Evolutionary conservation across 2,888 invertebrate genomes (phyloP).

Genomic region (Junonia oenone): DNA sequence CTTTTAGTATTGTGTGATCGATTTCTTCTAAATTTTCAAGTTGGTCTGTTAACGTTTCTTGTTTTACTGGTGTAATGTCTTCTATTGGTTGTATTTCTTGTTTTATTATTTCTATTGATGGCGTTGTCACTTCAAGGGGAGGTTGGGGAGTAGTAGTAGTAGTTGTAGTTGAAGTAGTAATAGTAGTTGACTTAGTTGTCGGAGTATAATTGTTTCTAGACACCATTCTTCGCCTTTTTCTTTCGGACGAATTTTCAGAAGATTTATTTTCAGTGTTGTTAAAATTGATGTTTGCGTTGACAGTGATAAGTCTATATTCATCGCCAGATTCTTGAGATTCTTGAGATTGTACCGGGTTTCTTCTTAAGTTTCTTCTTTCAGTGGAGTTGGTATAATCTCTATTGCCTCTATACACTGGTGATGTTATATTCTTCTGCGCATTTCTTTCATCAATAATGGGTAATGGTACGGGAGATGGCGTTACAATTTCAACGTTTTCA

Average conservation of each 20-base stretch:
- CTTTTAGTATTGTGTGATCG: conserved; percentile 40
- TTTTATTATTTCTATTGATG: conserved; percentile 49
- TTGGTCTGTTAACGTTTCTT: conserved; percentile 55
- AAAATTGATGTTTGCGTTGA: conserved; percentile 52
- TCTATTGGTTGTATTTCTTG: conserved; percentile 54
- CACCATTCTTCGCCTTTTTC: conserved; percentile 57
- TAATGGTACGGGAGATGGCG: conserved; percentile 40
- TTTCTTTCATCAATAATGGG: conserved; percentile 60
- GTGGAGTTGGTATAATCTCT: conserved; percentile 48
- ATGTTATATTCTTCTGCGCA: conserved; percentile 42
- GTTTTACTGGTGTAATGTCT: conserved; percentile 38
- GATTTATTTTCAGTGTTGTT: conserved; percentile 37
- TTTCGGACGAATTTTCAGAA: conserved; percentile 45
- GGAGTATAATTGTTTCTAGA: conserved; percentile 42
- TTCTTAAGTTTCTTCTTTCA: conserved; percentile 35
- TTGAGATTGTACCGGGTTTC: conserved; percentile 34
- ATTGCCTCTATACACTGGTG: conserved; percentile 61
- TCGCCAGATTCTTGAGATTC: conserved; percentile 32
- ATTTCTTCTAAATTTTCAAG: conserved; percentile 46
- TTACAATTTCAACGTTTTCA: conserved; percentile 51
- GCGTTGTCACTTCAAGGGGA: conserved; percentile 35
- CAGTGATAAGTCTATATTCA: conserved; percentile 46
- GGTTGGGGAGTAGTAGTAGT: conserved; percentile 33
- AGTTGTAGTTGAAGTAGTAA: conserved; percentile 27
- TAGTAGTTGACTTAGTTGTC: conserved; percentile 26